Evolutionary conservation across 2,888 invertebrate genomes (phyloP), one percentile per base, ranked within the genome.

Genomic region (Dasypolia templi): DNA sequence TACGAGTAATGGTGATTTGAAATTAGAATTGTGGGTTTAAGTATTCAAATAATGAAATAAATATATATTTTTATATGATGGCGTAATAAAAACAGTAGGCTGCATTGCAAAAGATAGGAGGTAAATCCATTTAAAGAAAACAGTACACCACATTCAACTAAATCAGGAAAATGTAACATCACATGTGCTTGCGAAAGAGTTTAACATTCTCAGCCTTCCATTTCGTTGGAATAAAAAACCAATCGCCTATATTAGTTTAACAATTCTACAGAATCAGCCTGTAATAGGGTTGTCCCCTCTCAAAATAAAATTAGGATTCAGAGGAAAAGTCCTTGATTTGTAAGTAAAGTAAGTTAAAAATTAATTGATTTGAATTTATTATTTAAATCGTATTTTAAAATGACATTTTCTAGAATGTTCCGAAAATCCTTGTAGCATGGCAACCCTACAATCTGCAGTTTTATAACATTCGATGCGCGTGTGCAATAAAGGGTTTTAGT

Each of bases 401-500:
- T 46, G 19, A 26, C 4, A 42, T 39, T n/a, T n/a, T 49, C 22
- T n/a, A 62, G 2, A 39, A 42, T n/a, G 49, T 35, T 44, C 32
- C 22, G 0, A 12, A 26, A 53, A 32, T 6, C 1, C 1, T 51
- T 44, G 0, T 19, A 17, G n/a, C 53, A 39, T 61, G 80, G 53
- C 78, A 86, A 66, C 86, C 86, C 82, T 86, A 72, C 7, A 59
- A 26, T 26, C 19, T 51, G 35, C 51, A 78, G 49, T 74, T 66
- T 74, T 51, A 70, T 77, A 83, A 86, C 79, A 85, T 82, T 84
- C 84, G 82, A 72, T 86, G 86, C 87, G 87, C 85, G 80, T 83
- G 85, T 87, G 83, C 89, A 82, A 78, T 86, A 84, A 84, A 87
- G 76, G 78, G 77, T 81, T 86, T 86, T 85, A 89, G 86, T 84